Base-by-base conservation (phyloP, 2,888 invertebrate species). In the Disparrhopalites patrizii region DNA sequence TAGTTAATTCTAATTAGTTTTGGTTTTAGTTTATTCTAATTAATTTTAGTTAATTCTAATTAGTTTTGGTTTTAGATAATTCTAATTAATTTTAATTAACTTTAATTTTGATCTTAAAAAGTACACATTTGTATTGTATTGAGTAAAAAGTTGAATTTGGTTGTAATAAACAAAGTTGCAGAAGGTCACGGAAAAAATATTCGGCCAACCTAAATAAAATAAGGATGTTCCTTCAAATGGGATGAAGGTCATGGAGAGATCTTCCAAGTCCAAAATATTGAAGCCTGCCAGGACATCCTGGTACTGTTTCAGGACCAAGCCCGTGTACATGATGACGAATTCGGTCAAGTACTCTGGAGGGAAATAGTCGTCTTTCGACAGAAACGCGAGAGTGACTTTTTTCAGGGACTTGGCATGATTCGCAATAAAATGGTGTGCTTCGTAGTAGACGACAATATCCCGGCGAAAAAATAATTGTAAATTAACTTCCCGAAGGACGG, bases 161-260 rank as follows among this genome's bases (percentile, higher is more conserved):
- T 36, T 8, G 36, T n/a, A n/a, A n/a, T n/a, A n/a, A n/a, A n/a
- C n/a, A n/a, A 8, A 36, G 8, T 36, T 36, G 13, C 36, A 36
- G 36, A 8, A 36, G 36, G 8, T 10, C 8, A 36, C 8, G 13
- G 8, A 36, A 10, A 36, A 15, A 36, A 10, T 36, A 10, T 36
- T 10, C 5, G 10, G 18, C 52, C 2, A 28, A 52, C 52, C 25
- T n/a, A 58, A 38, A 4, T 23, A 25, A 43, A 58, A 58, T 27
- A 58, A 43, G 3, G 58, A 58, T 5, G 58, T 58, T 27, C 58
- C 58, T 43, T 58, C 58, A 28, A 58, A 58, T 30, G 58, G 58
- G 25, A 58, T 10, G 10, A 58, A 58, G 30, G 40, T 15, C 13
- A 58, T 28, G n/a, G 43, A 43, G 2, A 58, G 40, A 43, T 28